phyloP scores from a whole-genome alignment of 2,888 invertebrate species.

The Heliconius hortense region DNA sequence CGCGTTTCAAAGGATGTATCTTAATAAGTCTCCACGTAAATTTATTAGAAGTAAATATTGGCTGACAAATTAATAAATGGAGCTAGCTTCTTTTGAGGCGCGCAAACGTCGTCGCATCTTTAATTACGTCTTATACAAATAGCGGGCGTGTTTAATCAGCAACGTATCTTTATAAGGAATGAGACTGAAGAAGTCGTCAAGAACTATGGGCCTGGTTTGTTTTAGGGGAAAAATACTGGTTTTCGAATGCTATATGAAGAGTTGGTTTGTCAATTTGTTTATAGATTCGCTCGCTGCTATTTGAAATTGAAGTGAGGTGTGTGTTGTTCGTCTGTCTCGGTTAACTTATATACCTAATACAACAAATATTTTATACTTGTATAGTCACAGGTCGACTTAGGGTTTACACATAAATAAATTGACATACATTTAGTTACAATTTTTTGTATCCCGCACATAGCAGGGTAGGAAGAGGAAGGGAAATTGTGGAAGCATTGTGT shows the following conservation, averaged over 20 bases:
- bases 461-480: background rate
- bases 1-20: constrained; percentile 43
- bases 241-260: constrained; percentile 1
- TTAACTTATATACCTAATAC: background rate
- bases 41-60: constrained; percentile 78
- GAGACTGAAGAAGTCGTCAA: constrained; percentile 74
- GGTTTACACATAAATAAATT: no score
- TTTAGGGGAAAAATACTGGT: constrained; percentile 41
- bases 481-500: no score
- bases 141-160: constrained; percentile 68
- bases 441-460: background rate
- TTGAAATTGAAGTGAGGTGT: background rate
- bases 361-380: background rate
- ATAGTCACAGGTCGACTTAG: no score
- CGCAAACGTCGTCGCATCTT: constrained; percentile 65
- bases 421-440: no score
- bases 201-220: constrained; percentile 71
- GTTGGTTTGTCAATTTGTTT: background rate
- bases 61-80: constrained; percentile 76
- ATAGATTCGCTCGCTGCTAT: background rate
- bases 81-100: constrained; percentile 75
- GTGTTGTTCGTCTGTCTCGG: background rate
- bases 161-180: constrained; percentile 76
- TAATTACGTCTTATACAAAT: constrained; percentile 74
- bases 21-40: constrained; percentile 58